Evolutionary conservation across 2,888 invertebrate genomes (phyloP), one percentile per base, ranked within the genome.

Genomic region (Mamestra brassicae): DNA sequence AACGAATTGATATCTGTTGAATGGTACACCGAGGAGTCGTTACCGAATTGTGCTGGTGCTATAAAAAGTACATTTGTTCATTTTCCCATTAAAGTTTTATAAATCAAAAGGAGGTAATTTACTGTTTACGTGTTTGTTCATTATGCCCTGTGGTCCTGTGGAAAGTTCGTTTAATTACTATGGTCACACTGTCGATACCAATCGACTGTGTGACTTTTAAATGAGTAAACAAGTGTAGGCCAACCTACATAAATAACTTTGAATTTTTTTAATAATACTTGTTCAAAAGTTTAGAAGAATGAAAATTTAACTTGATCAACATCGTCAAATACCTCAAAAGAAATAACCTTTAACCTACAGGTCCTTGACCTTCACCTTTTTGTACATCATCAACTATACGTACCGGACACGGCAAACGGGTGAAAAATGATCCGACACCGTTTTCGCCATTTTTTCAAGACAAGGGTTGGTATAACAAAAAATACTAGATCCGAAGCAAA

Each of bases 21-120:
- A 82, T 76, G 63, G 63, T 64, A 76, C 84, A 5, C 84, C 0
- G 47, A 68, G 81, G 82, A 76, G 63, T 72, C 66, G 68, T 82
- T 76, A 34, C n/a, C 0, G 50, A 45, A 67, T 74, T 52, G 81
- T 58, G 10, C 45, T 76, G 76, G 61, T 68, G 15, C 61, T 64
- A 72, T 72, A 67, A 79, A 77, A 58, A 52, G 62, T 52, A 61
- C 80, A 67, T 69, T 63, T 84, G 84, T 55, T 57, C 26, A 47
- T 2, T 42, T 71, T 80, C 63, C 58, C 80, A 72, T 80, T 66
- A 69, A 84, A 63, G 8, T 66, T 74, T 58, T n/a, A 57, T 60
- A 11, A 63, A 75, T 67, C 62, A 47, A 50, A 79, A 38, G 8
- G 1, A 50, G 11, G 36, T 62, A 34, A 75, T 84, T 84, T 62